A percentile compares a stretch with the other conserved stretches of the same genome.
These are phyloP conservation scores for Bungarus multicinctus DNA, from an alignment of 2,113 vertebrate genomes.

Conservation along the genomic window DNA sequence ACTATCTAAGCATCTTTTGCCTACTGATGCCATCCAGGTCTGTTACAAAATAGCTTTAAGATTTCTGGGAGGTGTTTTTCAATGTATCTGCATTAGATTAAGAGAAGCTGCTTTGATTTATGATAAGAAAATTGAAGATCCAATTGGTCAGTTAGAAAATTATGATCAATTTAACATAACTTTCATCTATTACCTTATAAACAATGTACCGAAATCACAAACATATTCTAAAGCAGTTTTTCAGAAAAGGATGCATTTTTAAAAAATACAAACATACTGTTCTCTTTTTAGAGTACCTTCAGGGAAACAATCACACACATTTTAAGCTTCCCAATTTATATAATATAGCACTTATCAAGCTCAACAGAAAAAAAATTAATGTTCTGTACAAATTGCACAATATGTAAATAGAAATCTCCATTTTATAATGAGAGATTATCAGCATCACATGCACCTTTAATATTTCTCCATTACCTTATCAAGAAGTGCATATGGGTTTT, in stretches of 20 bases:
- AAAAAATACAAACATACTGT: not conserved
- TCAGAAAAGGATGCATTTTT: not conserved
- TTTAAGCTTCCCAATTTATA: not conserved
- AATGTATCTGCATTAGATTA: not conserved
- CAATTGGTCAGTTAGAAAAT: not conserved
- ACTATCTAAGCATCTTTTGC: not conserved
- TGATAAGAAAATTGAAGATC: not conserved
- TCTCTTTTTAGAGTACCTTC: not conserved
- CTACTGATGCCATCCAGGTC: not conserved
- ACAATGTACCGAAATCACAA: not conserved
- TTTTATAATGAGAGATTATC: not conserved
- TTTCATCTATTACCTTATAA: not conserved
- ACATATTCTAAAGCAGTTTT: not conserved
- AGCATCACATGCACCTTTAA: not conserved
- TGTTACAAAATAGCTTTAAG: not conserved
- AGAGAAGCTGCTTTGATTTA: not conserved
- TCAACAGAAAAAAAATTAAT: not conserved
- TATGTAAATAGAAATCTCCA: not conserved
- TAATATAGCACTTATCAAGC: not conserved
- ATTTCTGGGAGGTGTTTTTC: not conserved
- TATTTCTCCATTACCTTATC: constrained; percentile 66
- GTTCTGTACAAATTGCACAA: not conserved
- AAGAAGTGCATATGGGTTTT: constrained; percentile 68
- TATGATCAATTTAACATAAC: not conserved
- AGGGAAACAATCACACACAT: not conserved